Conservation (phyloP, 2,797 vertebrate species). For the Sphenodon punctatus region DNA sequence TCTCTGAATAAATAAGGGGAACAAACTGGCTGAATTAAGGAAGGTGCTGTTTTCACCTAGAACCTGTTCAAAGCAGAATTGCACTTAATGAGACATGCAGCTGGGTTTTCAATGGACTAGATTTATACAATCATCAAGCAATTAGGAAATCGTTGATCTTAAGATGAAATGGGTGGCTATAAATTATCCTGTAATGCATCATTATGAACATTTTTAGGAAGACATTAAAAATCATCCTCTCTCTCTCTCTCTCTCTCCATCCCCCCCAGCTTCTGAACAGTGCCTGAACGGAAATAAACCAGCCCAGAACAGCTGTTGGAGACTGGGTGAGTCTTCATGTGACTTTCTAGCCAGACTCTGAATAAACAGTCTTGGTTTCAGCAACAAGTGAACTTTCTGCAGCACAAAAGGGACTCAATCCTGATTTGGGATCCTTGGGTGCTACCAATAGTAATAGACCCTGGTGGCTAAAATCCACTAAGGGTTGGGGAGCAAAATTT, state of each 20-base stretch:
- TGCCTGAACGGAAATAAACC: not conserved
- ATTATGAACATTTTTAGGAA: not conserved
- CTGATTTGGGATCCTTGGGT: not conserved
- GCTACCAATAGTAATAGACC: not conserved
- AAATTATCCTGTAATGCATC: not conserved
- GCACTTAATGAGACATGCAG: not conserved
- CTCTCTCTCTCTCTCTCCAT: constrained; percentile 22
- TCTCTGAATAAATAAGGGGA: accelerated
- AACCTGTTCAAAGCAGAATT: not conserved
- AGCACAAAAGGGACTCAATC: not conserved
- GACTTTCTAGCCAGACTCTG: not conserved
- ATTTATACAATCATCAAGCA: accelerated
- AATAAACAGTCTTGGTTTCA: not conserved
- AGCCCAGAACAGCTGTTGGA: constrained; percentile 14
- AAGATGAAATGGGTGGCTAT: not conserved
- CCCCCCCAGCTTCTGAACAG: constrained; percentile 41
- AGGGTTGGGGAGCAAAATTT: not conserved
- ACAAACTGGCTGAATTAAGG: not conserved
- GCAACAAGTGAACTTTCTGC: not conserved
- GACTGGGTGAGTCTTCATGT: constrained; percentile 57
- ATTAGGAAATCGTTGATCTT: not conserved
- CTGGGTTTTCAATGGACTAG: not conserved
- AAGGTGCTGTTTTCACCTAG: constrained; percentile 5
- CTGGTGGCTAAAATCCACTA: not conserved
- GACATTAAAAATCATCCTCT: not conserved